A percentile compares a stretch with the other conserved stretches of the same genome.
These are phyloP conservation scores for Elgaria multicarinata DNA, from an alignment of 2,113 vertebrate species.

Conservation along the genomic window DNA sequence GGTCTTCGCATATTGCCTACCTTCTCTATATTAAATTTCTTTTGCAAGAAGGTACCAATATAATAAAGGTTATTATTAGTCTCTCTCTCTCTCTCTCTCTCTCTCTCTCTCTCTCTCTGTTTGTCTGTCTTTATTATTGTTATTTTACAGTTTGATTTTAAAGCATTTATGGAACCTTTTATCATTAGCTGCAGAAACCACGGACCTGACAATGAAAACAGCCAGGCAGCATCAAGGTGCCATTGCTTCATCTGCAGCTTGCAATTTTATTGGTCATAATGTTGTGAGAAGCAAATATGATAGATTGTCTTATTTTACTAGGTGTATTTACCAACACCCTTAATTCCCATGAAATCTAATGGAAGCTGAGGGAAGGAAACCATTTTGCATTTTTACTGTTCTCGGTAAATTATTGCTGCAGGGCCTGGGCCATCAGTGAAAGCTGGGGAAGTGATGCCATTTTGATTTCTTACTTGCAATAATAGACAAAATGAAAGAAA, in stretches of 20 bases:
- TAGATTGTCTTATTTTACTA: background rate
- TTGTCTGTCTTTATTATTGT: no score
- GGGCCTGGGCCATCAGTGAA: background rate
- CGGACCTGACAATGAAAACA: background rate
- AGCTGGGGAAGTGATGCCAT: background rate
- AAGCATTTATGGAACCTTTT: background rate
- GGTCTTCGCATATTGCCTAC: conserved; percentile 38
- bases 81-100: background rate
- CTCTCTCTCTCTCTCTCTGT: background rate
- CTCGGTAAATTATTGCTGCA: background rate
- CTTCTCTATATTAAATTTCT: background rate
- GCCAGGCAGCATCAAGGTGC: background rate
- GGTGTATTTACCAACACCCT: background rate
- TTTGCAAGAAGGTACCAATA: conserved; percentile 13
- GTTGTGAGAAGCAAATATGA: background rate
- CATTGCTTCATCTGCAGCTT: background rate
- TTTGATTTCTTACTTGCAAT: conserved; percentile 3
- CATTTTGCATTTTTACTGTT: background rate
- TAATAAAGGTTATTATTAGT: background rate
- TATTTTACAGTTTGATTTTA: fast-evolving
- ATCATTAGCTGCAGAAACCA: background rate
- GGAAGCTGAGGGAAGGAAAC: background rate
- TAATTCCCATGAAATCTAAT: background rate
- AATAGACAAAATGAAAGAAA: background rate
- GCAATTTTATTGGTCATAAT: background rate